Conservation (phyloP, 2,888 invertebrate species). For the Polyploca ridens region DNA sequence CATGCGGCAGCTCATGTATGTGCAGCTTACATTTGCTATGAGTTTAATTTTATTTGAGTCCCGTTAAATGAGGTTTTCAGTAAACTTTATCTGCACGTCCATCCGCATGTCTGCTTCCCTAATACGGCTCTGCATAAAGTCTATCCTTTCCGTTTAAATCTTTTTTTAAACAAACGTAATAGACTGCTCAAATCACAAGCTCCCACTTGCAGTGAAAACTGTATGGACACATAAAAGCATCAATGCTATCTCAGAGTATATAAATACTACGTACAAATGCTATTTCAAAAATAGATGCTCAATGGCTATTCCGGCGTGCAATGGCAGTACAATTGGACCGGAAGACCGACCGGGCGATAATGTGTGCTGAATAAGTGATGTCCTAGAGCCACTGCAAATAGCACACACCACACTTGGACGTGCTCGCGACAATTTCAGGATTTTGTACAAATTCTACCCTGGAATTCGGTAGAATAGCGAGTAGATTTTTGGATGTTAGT, state of each 20-base stretch:
- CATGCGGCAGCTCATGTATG: constrained; percentile 27
- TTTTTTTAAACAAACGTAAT: background rate
- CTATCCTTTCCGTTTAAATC: too few species aligned
- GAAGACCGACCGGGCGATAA: constrained; percentile 51
- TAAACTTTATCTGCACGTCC: constrained; percentile 12
- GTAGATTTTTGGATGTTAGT: background rate
- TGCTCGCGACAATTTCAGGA: constrained; percentile 1
- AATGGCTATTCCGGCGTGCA: constrained; percentile 12
- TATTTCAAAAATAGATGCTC: constrained; percentile 7
- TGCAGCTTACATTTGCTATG: constrained; percentile 27
- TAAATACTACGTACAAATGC: too few species aligned
- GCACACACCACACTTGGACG: constrained; percentile 24
- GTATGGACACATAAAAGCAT: background rate
- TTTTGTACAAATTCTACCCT: constrained; percentile 6
- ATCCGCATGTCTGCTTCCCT: constrained; percentile 4
- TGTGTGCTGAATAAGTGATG: constrained; percentile 63
- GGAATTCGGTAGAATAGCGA: background rate
- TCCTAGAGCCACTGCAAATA: constrained; percentile 41
- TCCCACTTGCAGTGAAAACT: background rate
- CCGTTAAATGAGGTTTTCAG: constrained; percentile 17
- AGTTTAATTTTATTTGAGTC: constrained; percentile 30
- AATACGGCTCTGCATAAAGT: background rate
- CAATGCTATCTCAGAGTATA: background rate
- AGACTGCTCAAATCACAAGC: background rate
- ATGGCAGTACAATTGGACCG: constrained; percentile 31